phyloP scores from a whole-genome alignment of 2,113 vertebrate species.

The Panurus biarmicus region DNA sequence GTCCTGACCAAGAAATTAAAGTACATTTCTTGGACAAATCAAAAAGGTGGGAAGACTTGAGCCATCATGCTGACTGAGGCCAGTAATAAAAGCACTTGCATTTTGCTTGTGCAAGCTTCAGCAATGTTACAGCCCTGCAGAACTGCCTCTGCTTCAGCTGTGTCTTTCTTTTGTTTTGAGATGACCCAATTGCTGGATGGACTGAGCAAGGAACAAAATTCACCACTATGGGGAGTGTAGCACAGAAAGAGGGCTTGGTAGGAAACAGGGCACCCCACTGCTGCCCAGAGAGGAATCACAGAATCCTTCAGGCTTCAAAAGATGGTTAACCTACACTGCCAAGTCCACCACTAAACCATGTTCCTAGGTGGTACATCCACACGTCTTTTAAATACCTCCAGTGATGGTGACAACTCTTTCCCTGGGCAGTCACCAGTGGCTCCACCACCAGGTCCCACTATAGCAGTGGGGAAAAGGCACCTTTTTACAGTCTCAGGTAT shows the following conservation, averaged over 20 bases:
- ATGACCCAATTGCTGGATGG: background rate
- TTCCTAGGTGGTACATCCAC: background rate
- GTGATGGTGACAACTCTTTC: background rate
- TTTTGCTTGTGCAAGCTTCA: background rate
- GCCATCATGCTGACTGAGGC: background rate
- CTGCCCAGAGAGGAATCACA: background rate
- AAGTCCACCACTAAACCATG: background rate
- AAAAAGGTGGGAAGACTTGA: background rate
- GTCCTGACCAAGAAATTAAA: background rate
- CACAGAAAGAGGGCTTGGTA: background rate
- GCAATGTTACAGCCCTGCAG: background rate
- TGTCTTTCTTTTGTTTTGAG: background rate
- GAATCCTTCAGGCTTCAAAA: background rate
- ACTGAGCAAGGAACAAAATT: background rate
- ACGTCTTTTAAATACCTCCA: background rate
- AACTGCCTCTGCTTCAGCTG: background rate
- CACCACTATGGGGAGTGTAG: rapidly evolving
- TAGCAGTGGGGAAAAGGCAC: background rate
- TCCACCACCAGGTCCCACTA: background rate
- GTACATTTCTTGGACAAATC: background rate
- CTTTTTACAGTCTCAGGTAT: background rate
- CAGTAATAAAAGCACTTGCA: background rate
- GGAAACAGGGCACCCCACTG: background rate
- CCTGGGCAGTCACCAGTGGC: no score
- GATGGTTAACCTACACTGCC: background rate